Conservation (phyloP, 2,113 vertebrate species). For the Hypomesus transpacificus region DNA sequence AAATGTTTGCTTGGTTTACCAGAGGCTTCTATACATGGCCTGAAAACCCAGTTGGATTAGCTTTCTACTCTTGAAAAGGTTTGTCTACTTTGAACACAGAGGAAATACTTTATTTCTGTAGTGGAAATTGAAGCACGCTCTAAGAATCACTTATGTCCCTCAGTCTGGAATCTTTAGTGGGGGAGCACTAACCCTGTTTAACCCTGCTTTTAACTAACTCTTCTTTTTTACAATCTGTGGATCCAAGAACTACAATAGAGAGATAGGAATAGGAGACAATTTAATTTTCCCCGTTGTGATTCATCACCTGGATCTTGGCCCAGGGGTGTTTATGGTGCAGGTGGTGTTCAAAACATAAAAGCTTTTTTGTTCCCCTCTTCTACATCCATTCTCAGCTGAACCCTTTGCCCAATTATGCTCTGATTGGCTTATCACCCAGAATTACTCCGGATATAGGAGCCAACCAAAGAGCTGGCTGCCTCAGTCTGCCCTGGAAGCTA, state of each 20-base stretch:
- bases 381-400: not conserved
- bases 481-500: not conserved
- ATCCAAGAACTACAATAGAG: not conserved
- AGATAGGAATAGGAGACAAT: not conserved
- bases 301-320: not conserved
- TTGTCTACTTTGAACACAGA: not conserved
- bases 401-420: slow-evolving; percentile 9
- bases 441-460: not conserved
- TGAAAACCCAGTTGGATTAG: not conserved
- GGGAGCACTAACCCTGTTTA: not conserved
- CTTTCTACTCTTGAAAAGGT: not conserved
- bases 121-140: not conserved
- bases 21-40: no score
- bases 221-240: not conserved
- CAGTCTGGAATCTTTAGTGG: not conserved
- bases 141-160: not conserved
- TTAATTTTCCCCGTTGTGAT: not conserved
- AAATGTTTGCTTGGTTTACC: no score
- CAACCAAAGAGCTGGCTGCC: not conserved
- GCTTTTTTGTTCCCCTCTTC: not conserved
- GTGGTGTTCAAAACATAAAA: not conserved
- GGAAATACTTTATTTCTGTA: not conserved
- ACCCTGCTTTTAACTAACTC: not conserved
- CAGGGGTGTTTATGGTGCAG: not conserved
- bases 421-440: slow-evolving; percentile 15